A percentile compares a stretch with the other conserved stretches of the same genome.
These are phyloP conservation scores for Nesometra sesokonis DNA, from an alignment of 35 echinoderm and acorn worm genomes.

Conservation along the genomic window DNA sequence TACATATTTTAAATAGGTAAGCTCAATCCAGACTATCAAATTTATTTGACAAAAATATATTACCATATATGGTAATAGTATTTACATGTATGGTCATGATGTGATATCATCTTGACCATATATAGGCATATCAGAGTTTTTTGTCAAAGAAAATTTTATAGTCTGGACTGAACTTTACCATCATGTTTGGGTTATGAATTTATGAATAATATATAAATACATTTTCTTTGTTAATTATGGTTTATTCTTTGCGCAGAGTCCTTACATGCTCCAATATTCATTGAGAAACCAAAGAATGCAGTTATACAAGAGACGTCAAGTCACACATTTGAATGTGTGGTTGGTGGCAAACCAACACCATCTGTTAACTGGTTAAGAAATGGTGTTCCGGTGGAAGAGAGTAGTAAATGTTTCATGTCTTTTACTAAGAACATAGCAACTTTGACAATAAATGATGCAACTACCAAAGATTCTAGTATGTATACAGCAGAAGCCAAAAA, in stretches of 20 bases:
- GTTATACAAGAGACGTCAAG: constrained; percentile 38
- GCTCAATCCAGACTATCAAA: no score
- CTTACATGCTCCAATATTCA: constrained; percentile 8
- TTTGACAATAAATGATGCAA: constrained; percentile 32
- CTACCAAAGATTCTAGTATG: constrained; percentile 51
- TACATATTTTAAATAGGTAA: no score
- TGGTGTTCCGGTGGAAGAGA: constrained; percentile 35
- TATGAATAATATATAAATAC: no score
- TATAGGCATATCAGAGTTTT: no score
- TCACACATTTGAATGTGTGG: constrained; percentile 41
- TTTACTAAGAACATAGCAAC: constrained; percentile 33
- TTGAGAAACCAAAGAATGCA: constrained; percentile 16
- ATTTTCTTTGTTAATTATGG: no score
- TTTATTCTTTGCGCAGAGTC: neutral
- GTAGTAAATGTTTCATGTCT: constrained; percentile 20
- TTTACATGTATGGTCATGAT: no score
- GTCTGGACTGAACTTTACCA: no score
- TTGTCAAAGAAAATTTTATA: no score
- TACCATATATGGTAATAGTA: no score
- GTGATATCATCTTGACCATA: no score
- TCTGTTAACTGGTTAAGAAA: constrained; percentile 58
- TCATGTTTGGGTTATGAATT: no score
- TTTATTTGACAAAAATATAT: no score
- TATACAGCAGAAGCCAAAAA: constrained; percentile 61
- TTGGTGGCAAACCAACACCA: constrained; percentile 42